Conservation (phyloP, 2,113 vertebrate species). For the Saccopteryx leptura region DNA sequence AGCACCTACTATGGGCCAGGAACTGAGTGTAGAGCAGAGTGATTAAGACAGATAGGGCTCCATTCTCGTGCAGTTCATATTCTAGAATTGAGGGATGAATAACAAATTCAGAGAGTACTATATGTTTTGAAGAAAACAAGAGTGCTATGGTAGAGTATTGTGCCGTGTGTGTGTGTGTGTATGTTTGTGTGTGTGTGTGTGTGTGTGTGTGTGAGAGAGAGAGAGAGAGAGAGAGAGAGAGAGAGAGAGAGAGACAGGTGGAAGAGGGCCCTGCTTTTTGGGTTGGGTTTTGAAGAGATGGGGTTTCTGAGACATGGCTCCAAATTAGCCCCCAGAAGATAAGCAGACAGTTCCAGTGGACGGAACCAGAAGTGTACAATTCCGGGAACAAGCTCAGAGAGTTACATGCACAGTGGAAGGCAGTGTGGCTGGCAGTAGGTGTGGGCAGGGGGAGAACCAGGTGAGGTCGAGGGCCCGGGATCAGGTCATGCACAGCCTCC, state of each 20-base stretch:
- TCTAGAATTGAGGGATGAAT: neutral
- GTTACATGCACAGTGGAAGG: neutral
- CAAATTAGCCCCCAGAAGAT: neutral
- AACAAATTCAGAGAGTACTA: neutral
- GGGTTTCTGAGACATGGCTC: neutral
- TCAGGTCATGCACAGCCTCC: neutral
- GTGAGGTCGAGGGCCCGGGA: neutral
- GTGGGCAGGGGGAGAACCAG: neutral
- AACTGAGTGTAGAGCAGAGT: neutral
- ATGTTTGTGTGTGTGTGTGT: neutral
- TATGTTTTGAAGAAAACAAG: neutral
- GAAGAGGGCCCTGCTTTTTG: neutral
- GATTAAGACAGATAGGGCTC: neutral
- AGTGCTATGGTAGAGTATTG: neutral
- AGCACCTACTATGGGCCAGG: neutral
- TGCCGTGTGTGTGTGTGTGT: neutral
- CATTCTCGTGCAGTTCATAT: neutral
- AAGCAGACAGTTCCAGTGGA: neutral
- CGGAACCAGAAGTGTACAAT: neutral
- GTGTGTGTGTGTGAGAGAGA: too few relatives aligned
- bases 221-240: neutral
- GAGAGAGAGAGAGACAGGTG: neutral
- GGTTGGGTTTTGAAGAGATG: neutral
- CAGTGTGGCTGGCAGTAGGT: neutral
- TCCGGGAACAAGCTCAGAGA: neutral